Conservation (phyloP, 2,113 vertebrate genomes). For the Pangasianodon hypophthalmus region DNA sequence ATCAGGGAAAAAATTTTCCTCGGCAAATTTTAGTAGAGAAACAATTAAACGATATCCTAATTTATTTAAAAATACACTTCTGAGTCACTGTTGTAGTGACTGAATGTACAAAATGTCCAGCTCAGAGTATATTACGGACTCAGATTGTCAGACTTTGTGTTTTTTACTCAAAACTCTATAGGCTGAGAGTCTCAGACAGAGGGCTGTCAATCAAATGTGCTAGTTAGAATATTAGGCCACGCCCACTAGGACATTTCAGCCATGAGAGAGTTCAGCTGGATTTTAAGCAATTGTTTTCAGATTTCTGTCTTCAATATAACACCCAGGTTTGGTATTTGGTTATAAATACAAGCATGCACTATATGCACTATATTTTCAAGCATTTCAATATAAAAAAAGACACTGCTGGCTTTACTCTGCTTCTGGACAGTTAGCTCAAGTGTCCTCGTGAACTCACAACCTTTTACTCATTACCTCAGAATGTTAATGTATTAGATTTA, state of each 20-base stretch:
- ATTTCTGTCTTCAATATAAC: not conserved
- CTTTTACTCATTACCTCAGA: not conserved
- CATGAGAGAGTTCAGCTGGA: not conserved
- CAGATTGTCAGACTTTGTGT: too few species aligned
- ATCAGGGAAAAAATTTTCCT: not conserved
- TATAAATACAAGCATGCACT: not conserved
- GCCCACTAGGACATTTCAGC: not conserved
- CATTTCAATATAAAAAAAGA: not conserved
- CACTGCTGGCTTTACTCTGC: too few species aligned
- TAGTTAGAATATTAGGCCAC: not conserved
- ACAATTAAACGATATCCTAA: not conserved
- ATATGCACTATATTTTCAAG: not conserved
- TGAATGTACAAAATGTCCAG: not conserved
- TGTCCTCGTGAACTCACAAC: not conserved
- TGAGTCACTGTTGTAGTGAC: not conserved
- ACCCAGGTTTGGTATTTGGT: not conserved
- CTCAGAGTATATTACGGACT: not conserved
- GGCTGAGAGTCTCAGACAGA: too few species aligned
- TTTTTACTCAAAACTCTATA: too few species aligned
- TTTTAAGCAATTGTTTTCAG: not conserved
- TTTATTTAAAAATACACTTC: not conserved
- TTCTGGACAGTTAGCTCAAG: not conserved
- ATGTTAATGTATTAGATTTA: not conserved
- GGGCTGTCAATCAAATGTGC: not conserved
- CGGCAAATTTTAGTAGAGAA: not conserved